These are phyloP conservation scores for Hirundichthys speculiger DNA, from an alignment of 2,113 vertebrate genomes.

Conservation along the genomic window DNA sequence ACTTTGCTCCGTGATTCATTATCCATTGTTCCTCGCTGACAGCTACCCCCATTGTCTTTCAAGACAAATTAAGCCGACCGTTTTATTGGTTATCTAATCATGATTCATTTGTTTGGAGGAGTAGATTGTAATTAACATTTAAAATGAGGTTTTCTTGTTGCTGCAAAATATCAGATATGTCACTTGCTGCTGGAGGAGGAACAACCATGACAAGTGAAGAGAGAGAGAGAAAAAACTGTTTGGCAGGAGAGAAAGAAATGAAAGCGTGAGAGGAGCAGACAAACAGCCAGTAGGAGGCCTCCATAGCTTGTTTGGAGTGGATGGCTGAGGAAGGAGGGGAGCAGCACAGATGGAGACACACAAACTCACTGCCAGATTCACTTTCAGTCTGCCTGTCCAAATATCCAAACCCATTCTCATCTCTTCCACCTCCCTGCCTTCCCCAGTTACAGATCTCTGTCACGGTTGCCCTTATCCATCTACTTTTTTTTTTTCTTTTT, in stretches of 20 bases:
- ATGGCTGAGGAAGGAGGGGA: slow-evolving; percentile 44
- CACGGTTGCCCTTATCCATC: slow-evolving; percentile 19
- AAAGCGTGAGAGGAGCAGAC: slow-evolving; percentile 19
- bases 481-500: too few relatives aligned
- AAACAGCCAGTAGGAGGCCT: slow-evolving; percentile 42
- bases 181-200: slow-evolving; percentile 43
- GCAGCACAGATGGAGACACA: slow-evolving; percentile 67
- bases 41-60: slow-evolving; percentile 23
- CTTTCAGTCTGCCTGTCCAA: slow-evolving; percentile 54
- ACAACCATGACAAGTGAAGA: background rate
- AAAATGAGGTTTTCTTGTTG: slow-evolving; percentile 42
- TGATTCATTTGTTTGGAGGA: slow-evolving; percentile 60
- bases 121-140: slow-evolving; percentile 68
- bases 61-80: slow-evolving; percentile 49
- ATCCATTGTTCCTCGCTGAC: slow-evolving; percentile 24
- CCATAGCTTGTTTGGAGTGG: slow-evolving; percentile 33
- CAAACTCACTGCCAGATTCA: slow-evolving; percentile 52
- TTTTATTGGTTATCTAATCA: slow-evolving; percentile 62
- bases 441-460: slow-evolving; percentile 37
- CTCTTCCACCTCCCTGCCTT: slow-evolving; percentile 39
- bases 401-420: slow-evolving; percentile 46
- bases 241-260: slow-evolving; percentile 11
- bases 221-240: background rate
- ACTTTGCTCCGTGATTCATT: slow-evolving; percentile 12
- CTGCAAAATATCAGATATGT: slow-evolving; percentile 60